Conservation (phyloP, 1,140 invertebrate genomes). For the Pseudomyrmex pallidus region DNA sequence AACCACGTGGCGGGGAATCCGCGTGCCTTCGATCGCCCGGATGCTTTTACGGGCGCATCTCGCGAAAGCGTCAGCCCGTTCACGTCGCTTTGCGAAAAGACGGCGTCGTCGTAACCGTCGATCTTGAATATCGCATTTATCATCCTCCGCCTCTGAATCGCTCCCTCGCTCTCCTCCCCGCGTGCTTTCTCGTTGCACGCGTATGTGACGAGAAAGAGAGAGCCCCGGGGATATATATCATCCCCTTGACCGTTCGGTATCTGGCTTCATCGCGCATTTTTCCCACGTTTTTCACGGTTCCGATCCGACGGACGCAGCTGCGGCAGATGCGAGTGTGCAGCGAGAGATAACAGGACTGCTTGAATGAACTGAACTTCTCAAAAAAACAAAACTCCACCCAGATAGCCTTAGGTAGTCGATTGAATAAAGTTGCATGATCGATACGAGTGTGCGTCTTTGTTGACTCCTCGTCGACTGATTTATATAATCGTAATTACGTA, state of each 20-base stretch:
- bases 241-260: constrained; percentile 48
- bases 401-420: no score
- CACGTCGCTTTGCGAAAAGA: constrained; percentile 45
- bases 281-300: constrained; percentile 35
- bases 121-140: constrained; percentile 71
- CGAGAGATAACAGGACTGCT: not conserved
- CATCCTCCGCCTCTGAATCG: constrained; percentile 51
- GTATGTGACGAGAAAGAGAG: constrained; percentile 57
- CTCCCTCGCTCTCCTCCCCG: constrained; percentile 33
- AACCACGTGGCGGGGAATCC: not conserved
- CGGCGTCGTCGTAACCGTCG: constrained; percentile 24
- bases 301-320: not conserved
- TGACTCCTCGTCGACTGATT: no score
- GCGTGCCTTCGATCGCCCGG: not conserved
- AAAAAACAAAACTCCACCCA: no score
- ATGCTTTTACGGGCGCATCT: constrained; percentile 1
- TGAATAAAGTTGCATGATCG: not conserved
- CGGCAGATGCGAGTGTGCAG: not conserved
- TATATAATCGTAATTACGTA: no score
- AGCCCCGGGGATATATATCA: constrained; percentile 68
- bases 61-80: not conserved
- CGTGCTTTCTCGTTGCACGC: constrained; percentile 58
- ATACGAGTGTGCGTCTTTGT: not conserved
- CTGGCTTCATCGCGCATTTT: constrained; percentile 19
- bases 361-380: not conserved